Evolutionary conservation across 2,797 vertebrate genomes (phyloP).

Genomic region (Neomorphus geoffroyi): DNA sequence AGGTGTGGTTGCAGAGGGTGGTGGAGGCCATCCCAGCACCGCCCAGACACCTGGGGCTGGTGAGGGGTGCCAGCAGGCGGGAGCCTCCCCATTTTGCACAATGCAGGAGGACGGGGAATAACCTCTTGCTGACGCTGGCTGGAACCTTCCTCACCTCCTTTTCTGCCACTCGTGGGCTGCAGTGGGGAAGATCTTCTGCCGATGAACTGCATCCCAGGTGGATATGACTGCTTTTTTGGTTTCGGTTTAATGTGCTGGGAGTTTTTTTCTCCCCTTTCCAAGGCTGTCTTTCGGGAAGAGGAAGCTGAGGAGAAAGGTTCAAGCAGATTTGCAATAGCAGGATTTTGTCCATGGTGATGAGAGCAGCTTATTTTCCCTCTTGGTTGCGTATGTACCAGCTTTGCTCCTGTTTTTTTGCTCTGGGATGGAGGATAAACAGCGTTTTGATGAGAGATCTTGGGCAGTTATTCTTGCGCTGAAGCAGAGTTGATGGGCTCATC

Average conservation of each 20-base stretch:
- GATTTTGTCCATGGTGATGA: neutral
- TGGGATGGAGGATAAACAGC: neutral
- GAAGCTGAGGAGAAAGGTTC: neutral
- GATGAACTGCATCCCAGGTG: slow-evolving; percentile 77
- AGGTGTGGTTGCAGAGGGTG: neutral
- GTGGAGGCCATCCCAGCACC: slow-evolving; percentile 24
- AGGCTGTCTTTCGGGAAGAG: neutral
- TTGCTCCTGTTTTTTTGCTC: neutral
- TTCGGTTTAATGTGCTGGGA: neutral
- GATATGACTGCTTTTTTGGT: neutral
- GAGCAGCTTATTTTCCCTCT: neutral
- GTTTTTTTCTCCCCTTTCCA: neutral
- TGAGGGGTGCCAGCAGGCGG: neutral
- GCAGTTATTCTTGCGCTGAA: neutral
- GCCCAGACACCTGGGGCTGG: slow-evolving; percentile 49
- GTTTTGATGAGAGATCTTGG: neutral
- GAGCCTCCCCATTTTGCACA: slow-evolving; percentile 44
- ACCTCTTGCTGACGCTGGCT: neutral
- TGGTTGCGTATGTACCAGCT: neutral
- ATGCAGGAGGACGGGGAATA: slow-evolving; percentile 19
- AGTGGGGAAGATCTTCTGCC: slow-evolving; percentile 36
- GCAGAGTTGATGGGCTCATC: neutral
- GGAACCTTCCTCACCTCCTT: neutral
- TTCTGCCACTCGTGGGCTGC: neutral
- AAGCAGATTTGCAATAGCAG: neutral